phyloP scores from a whole-genome alignment of 53 echinoderm and acorn worm genomes.

The Arbacia lixula region DNA sequence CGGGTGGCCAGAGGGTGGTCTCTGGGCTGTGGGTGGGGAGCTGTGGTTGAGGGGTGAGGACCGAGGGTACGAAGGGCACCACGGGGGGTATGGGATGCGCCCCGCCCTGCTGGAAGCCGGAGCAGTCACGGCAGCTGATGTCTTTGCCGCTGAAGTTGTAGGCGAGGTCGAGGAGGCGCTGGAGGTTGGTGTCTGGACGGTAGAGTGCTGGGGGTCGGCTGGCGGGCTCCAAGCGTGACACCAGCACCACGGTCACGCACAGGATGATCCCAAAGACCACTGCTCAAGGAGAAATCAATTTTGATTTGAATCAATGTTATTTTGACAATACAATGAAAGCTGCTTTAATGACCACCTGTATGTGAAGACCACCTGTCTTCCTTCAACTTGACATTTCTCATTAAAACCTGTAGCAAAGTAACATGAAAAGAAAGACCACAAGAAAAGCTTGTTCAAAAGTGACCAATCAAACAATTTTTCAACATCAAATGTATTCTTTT shows the following conservation, averaged over 20 bases:
- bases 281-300: too few species aligned
- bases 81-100: slow-evolving; percentile 8
- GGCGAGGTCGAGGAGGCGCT: slow-evolving; percentile 89
- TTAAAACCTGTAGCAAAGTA: too few species aligned
- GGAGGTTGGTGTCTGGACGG: slow-evolving; percentile 85
- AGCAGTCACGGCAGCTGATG: slow-evolving; percentile 79
- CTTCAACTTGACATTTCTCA: too few species aligned
- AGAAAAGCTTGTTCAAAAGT: too few species aligned
- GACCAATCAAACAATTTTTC: too few species aligned
- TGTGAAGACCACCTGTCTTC: too few species aligned
- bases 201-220: slow-evolving; percentile 86
- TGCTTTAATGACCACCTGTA: too few species aligned
- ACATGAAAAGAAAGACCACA: too few species aligned
- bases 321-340: too few species aligned
- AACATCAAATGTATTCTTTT: too few species aligned
- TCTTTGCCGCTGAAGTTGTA: slow-evolving; percentile 93
- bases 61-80: background rate
- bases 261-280: slow-evolving; percentile 61
- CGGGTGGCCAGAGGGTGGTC: slow-evolving; percentile 30
- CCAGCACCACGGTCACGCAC: slow-evolving; percentile 68
- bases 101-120: slow-evolving; percentile 66
- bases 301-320: too few species aligned
- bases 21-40: slow-evolving; percentile 44
- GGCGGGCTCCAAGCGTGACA: slow-evolving; percentile 83
- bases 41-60: slow-evolving; percentile 16